These are phyloP conservation scores for Drosophila nigromelanica DNA, from an alignment of 1,140 invertebrate species.

Conservation along the genomic window DNA sequence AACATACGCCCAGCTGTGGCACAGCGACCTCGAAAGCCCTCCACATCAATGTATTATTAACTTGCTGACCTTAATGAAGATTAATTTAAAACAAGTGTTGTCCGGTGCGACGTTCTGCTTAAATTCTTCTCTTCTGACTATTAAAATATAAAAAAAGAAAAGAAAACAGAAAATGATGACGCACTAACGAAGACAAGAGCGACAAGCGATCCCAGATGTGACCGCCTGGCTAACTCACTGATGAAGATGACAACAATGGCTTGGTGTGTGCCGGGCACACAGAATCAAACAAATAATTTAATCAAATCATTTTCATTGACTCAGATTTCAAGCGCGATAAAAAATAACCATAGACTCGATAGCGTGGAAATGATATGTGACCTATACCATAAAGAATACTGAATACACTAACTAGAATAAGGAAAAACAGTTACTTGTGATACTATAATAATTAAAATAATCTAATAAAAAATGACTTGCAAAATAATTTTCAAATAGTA, in stretches of 20 bases:
- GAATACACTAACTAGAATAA: constrained; percentile 21
- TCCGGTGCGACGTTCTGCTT: constrained; percentile 13
- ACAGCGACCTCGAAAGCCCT: constrained; percentile 20
- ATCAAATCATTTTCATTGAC: constrained; percentile 53
- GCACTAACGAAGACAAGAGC: constrained; percentile 19
- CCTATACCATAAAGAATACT: not conserved
- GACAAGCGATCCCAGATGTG: not conserved
- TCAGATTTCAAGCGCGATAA: constrained; percentile 50
- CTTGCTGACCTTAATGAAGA: constrained; percentile 74
- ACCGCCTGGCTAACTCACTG: constrained; percentile 5
- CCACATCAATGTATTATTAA: constrained; percentile 40
- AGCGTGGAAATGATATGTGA: not conserved
- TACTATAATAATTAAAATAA: no score
- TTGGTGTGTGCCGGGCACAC: constrained; percentile 3
- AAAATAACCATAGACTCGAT: constrained; percentile 2
- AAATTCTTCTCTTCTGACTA: constrained; percentile 20
- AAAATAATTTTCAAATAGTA: no score
- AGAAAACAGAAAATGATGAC: constrained; percentile 29
- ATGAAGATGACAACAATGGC: constrained; percentile 39
- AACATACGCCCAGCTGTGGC: constrained; percentile 41
- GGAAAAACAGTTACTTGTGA: no score
- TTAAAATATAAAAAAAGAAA: constrained; percentile 29
- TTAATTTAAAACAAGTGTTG: constrained; percentile 73
- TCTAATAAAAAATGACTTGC: no score
- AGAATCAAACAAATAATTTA: constrained; percentile 51